Conservation (phyloP, 1,140 invertebrate species). For the Chionoecetes opilio region DNA sequence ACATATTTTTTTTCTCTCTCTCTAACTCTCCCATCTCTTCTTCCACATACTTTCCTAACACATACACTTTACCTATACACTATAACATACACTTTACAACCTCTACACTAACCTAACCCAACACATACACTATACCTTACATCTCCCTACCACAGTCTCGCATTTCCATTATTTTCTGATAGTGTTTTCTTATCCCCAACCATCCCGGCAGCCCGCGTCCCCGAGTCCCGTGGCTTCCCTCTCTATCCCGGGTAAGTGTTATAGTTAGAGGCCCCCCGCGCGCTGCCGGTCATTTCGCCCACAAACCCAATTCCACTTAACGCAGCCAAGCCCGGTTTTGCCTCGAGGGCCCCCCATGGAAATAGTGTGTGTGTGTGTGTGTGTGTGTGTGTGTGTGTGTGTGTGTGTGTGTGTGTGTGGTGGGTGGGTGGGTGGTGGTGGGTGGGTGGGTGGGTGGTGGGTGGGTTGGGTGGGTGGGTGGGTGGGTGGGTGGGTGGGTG, state of each 20-base stretch:
- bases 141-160: neutral
- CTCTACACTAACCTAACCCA: too few species aligned
- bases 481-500: too few species aligned
- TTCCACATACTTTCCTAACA: too few species aligned
- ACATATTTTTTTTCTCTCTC: too few species aligned
- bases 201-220: neutral
- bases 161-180: constrained; percentile 9
- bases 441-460: too few species aligned
- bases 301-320: neutral
- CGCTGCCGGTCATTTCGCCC: neutral
- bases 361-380: neutral
- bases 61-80: too few species aligned
- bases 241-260: constrained; percentile 16
- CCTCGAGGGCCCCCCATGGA: neutral
- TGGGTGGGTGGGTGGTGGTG: too few species aligned
- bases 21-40: too few species aligned
- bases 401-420: neutral
- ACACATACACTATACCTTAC: too few species aligned
- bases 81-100: too few species aligned
- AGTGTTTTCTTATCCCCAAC: neutral
- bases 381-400: neutral
- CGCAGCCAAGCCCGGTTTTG: neutral
- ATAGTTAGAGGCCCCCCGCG: neutral
- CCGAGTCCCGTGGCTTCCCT: neutral
- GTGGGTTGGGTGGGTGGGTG: too few species aligned